Conservation (phyloP, 2,113 vertebrate genomes). For the Pholis gunnellus region DNA sequence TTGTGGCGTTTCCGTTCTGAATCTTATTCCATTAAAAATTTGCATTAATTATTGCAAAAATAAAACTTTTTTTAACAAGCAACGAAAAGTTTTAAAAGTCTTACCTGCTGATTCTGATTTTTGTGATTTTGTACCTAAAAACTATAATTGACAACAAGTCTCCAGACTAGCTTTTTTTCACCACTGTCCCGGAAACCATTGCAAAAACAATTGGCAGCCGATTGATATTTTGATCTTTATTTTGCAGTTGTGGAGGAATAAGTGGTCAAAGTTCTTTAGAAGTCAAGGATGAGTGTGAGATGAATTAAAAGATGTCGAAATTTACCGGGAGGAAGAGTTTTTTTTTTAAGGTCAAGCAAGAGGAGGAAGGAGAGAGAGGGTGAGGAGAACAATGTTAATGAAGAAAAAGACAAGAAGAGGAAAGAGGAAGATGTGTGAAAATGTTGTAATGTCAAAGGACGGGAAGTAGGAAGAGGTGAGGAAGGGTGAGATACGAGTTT, state of each 20-base stretch:
- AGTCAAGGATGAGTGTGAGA: neutral
- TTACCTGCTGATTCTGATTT: too few relatives aligned
- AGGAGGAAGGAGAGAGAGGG: neutral
- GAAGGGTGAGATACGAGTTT: neutral
- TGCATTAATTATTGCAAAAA: too few relatives aligned
- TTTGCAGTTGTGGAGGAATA: neutral
- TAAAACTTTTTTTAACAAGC: neutral
- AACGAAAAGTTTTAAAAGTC: neutral
- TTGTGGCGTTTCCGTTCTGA: neutral
- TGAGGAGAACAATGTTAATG: slow-evolving; percentile 19
- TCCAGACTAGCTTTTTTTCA: neutral
- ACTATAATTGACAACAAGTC: neutral
- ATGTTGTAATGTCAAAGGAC: neutral
- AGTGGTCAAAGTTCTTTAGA: neutral
- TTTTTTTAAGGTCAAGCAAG: neutral
- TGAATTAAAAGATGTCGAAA: neutral
- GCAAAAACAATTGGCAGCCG: neutral
- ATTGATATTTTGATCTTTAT: neutral
- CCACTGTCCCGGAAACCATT: neutral
- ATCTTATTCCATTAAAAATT: neutral
- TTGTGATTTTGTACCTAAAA: neutral
- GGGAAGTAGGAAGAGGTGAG: neutral
- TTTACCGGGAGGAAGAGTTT: neutral
- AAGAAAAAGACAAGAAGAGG: neutral
- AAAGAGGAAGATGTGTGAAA: neutral